Evolutionary conservation across 2,888 invertebrate species (phyloP), one percentile per base, ranked within the genome.

Genomic region (Napeogenes inachia): DNA sequence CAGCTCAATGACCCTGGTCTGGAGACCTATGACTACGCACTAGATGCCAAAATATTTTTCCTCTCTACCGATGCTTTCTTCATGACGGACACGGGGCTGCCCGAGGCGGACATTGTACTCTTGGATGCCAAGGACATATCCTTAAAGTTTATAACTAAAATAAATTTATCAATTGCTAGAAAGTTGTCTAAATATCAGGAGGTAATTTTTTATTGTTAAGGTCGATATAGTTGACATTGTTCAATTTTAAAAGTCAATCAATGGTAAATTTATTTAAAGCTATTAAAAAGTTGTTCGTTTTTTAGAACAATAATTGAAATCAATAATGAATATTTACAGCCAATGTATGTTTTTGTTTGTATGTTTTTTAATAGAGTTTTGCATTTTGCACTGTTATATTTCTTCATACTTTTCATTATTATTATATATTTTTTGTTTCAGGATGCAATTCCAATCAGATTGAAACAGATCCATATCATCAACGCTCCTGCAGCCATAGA

Each of bases 391-490:
- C 4, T 35, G 5, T 4, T 35, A 35, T 35, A 35, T 35, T 35
- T 35, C 5, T 35, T 35, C 5, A 35, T 35, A 35, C 5, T 35
- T 35, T 35, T 35, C 35, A 5, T 35, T 5, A 35, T 35, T 35
- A 4, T 35, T 35, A 5, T 35, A 35, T 35, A 35, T 6, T 45
- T n/a, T 45, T 61, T 55, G 46, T 82, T 79, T 56, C 79, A 94
- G 93, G 94, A 94, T 74, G 94, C 94, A 0, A 92, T 94, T 79
- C 94, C 94, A 0, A 92, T 94, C 13, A 87, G 92, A 42, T 78
- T 94, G 63, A 93, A 92, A 73, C 91, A 92, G 73, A 92, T 94
- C 21, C 95, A 95, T 74, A 78, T 94, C 4, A 80, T 94, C 30
- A 94, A 95, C 73, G 91, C 92, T 1, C 92, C 94, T 4, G 81